A percentile compares a stretch with the other conserved stretches of the same genome.
These are phyloP conservation scores for Pseudococcus viburni DNA, from an alignment of 2,888 invertebrate species.

Conservation along the genomic window DNA sequence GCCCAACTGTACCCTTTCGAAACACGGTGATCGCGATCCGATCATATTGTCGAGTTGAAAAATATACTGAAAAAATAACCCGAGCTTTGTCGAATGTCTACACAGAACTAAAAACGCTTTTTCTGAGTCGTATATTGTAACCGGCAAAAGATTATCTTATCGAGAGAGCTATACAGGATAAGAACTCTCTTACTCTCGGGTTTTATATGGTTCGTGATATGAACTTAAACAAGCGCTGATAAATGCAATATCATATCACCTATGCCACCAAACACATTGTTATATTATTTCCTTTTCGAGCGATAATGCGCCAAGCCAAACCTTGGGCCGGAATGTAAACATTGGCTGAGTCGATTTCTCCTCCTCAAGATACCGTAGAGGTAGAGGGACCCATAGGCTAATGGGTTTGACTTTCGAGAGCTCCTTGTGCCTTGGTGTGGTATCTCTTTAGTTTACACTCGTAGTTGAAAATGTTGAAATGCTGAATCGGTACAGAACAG, in stretches of 20 bases:
- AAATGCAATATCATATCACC: conserved; percentile 64
- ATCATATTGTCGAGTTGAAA: background rate
- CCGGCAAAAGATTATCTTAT: conserved; percentile 64
- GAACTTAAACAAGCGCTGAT: conserved; percentile 64
- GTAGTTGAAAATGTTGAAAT: no score
- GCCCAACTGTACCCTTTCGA: background rate
- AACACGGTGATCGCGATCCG: background rate
- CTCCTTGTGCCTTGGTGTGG: no score
- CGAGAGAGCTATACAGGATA: conserved; percentile 65
- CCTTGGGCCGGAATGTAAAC: background rate
- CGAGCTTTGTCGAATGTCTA: conserved; percentile 64
- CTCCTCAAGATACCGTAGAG: background rate
- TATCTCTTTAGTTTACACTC: no score
- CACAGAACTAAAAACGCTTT: conserved; percentile 62
- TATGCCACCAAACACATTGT: conserved; percentile 58
- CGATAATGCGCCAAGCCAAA: background rate
- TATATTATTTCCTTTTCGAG: conserved; percentile 10
- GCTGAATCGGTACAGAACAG: no score
- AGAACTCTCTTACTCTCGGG: conserved; percentile 63
- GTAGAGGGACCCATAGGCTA: no score
- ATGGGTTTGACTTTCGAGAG: no score
- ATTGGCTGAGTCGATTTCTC: background rate
- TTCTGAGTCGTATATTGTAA: conserved; percentile 64
- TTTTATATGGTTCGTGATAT: conserved; percentile 64
- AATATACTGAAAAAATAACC: conserved; percentile 33